Evolutionary conservation across 1,140 invertebrate species (phyloP).

Genomic region (Akabosia matsudoensis): DNA sequence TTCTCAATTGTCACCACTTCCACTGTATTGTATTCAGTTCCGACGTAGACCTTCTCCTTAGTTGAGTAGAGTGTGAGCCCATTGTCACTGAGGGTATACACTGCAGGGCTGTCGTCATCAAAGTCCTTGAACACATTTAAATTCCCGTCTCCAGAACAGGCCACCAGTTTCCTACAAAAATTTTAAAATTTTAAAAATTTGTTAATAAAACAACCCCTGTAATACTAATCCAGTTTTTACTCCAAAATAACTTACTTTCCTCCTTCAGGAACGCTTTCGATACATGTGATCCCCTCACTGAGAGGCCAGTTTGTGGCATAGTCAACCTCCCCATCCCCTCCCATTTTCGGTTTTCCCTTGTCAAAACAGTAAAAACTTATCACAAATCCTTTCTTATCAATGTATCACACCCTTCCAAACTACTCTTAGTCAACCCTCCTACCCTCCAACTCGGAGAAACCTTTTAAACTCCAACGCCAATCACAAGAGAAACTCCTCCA

Average conservation of each 20-base stretch:
- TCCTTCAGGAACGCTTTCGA: background rate
- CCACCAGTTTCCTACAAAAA: conserved; percentile 67
- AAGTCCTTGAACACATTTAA: conserved; percentile 80
- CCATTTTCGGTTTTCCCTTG: too few relatives aligned
- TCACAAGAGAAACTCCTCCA: too few relatives aligned
- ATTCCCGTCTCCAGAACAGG: conserved; percentile 87
- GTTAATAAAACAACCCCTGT: background rate
- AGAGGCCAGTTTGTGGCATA: background rate
- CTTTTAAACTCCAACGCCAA: too few relatives aligned
- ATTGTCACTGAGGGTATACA: conserved; percentile 49
- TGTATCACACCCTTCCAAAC: too few relatives aligned
- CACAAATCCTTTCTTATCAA: too few relatives aligned
- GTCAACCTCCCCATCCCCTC: too few relatives aligned
- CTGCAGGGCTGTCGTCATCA: conserved; percentile 71
- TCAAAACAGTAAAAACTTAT: too few relatives aligned
- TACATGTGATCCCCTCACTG: background rate
- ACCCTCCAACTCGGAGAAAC: too few relatives aligned
- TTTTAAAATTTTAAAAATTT: background rate
- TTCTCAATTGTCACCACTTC: conserved; percentile 78
- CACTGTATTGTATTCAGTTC: conserved; percentile 78
- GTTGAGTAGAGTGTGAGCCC: conserved; percentile 52
- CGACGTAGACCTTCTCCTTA: conserved; percentile 70
- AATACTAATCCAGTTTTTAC: background rate
- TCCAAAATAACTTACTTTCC: conserved; percentile 6
- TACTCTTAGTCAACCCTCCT: too few relatives aligned